These are phyloP conservation scores for Trachurus trachurus DNA, from an alignment of 2,797 vertebrate genomes.

Conservation along the genomic window DNA sequence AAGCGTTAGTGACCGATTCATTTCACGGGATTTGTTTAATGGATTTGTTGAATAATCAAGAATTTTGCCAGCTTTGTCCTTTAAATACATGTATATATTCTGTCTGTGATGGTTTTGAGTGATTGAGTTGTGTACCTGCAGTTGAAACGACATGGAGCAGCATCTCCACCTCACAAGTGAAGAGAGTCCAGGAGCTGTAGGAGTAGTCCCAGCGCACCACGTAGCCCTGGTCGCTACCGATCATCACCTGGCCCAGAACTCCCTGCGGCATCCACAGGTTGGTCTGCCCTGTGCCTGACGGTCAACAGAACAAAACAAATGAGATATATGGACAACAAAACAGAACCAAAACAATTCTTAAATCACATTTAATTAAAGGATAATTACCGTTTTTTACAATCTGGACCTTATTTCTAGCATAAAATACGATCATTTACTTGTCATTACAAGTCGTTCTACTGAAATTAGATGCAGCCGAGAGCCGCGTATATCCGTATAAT, in stretches of 20 bases:
- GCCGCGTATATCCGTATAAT: too few species aligned
- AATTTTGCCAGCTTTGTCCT: too few species aligned
- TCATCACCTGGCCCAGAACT: slow-evolving; percentile 92
- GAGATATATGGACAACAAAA: neutral
- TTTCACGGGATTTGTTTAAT: too few species aligned
- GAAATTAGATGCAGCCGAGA: too few species aligned
- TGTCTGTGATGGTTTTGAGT: neutral
- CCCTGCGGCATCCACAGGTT: slow-evolving; percentile 97
- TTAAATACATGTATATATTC: neutral
- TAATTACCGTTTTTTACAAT: too few species aligned
- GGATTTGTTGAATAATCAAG: too few species aligned
- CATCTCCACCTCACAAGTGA: slow-evolving; percentile 99
- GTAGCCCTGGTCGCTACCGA: slow-evolving; percentile 90
- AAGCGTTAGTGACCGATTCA: too few species aligned
- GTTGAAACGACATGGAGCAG: slow-evolving; percentile 98
- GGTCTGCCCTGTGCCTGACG: slow-evolving; percentile 91
- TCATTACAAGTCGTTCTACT: too few species aligned
- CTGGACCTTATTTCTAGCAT: too few species aligned
- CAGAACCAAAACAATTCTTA: neutral
- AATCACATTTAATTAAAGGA: too few species aligned
- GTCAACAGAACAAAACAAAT: accelerated
- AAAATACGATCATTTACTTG: too few species aligned
- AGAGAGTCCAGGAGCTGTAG: slow-evolving; percentile 97
- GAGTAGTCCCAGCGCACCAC: slow-evolving; percentile 97
- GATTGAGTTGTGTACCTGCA: slow-evolving; percentile 86